These are phyloP conservation scores for Cydia amplana DNA, from an alignment of 1,140 invertebrate genomes.

Conservation along the genomic window DNA sequence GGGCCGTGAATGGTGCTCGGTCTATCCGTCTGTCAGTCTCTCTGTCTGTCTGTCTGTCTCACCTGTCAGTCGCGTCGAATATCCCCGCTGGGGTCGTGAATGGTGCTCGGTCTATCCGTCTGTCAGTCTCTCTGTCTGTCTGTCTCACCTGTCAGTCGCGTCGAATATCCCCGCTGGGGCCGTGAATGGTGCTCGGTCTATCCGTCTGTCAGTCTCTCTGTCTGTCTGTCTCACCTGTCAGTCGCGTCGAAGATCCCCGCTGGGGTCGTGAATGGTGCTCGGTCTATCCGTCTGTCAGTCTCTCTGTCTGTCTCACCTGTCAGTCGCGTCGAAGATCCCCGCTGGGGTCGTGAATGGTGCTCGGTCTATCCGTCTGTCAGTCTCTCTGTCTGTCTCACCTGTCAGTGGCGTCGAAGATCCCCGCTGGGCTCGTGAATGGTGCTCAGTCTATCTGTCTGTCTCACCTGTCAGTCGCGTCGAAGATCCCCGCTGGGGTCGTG, in stretches of 20 bases:
- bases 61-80: background rate
- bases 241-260: background rate
- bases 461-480: too few species aligned
- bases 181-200: too few species aligned
- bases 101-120: background rate
- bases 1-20: too few species aligned
- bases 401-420: too few species aligned
- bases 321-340: constrained; percentile 93
- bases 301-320: constrained; percentile 82
- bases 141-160: too few species aligned
- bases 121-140: background rate
- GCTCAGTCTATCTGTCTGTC: too few species aligned
- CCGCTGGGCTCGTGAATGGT: too few species aligned
- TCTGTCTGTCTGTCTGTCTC: background rate
- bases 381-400: too few species aligned
- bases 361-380: background rate
- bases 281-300: background rate
- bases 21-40: too few species aligned
- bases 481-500: too few species aligned
- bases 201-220: background rate
- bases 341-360: background rate
- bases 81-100: too few species aligned
- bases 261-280: background rate
- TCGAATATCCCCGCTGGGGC: too few species aligned
- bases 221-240: background rate